A percentile compares a stretch with the other conserved stretches of the same genome.
These are phyloP conservation scores for Xenentodon cancila DNA, from an alignment of 2,797 vertebrate genomes.

Conservation along the genomic window DNA sequence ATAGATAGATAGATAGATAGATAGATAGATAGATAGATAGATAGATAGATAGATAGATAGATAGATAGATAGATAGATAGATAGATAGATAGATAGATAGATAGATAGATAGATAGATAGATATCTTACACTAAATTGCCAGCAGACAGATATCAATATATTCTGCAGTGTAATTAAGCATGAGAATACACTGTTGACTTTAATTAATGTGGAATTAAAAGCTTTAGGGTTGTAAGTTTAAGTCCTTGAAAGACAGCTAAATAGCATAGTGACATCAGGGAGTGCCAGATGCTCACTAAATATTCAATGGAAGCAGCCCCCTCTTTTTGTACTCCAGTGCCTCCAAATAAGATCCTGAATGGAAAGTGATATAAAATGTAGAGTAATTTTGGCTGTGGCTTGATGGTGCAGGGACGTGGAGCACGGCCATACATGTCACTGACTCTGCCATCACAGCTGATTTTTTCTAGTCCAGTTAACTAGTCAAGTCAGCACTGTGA, in stretches of 20 bases:
- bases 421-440: slow-evolving; percentile 1
- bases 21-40: too few species aligned
- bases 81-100: too few species aligned
- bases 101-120: too few species aligned
- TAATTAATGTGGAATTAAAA: slow-evolving; percentile 78
- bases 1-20: too few species aligned
- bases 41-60: too few species aligned
- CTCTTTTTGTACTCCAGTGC: slow-evolving; percentile 43
- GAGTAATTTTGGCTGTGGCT: slow-evolving; percentile 42
- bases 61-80: too few species aligned
- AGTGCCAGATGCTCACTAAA: slow-evolving; percentile 85
- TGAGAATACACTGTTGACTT: slow-evolving; percentile 63
- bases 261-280: slow-evolving; percentile 87
- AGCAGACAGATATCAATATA: slow-evolving; percentile 61
- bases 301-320: slow-evolving; percentile 52
- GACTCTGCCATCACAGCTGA: slow-evolving; percentile 16
- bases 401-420: slow-evolving; percentile 23
- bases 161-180: slow-evolving; percentile 52
- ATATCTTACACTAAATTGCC: slow-evolving; percentile 49
- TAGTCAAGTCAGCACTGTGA: too few species aligned
- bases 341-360: slow-evolving; percentile 62
- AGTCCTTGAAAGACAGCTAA: slow-evolving; percentile 77
- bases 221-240: slow-evolving; percentile 68
- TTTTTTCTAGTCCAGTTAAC: too few species aligned
- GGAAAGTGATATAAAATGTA: slow-evolving; percentile 61